These are phyloP conservation scores for Itoplectis maculator DNA, from an alignment of 2,888 invertebrate genomes.

Conservation along the genomic window DNA sequence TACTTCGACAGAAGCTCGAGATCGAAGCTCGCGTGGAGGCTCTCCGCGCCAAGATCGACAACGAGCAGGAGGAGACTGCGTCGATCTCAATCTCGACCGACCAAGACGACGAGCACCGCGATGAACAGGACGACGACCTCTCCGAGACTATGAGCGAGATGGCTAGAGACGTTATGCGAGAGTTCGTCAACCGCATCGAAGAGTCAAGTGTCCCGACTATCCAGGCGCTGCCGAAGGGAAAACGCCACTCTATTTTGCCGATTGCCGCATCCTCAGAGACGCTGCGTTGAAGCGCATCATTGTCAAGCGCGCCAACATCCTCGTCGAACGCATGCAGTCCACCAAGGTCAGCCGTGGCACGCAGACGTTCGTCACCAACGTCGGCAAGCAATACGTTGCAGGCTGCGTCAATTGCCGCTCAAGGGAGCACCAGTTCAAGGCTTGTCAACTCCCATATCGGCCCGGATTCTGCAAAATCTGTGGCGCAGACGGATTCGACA, in stretches of 20 bases:
- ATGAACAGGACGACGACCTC: too few species aligned
- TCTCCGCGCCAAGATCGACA: neutral
- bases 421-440: slow-evolving; percentile 22
- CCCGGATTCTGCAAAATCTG: slow-evolving; percentile 56
- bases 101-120: neutral
- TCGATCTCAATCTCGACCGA: neutral
- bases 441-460: slow-evolving; percentile 31
- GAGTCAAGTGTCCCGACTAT: neutral
- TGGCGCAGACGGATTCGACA: slow-evolving; percentile 53
- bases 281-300: slow-evolving; percentile 12
- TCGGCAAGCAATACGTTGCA: slow-evolving; percentile 32
- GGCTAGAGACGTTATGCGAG: neutral
- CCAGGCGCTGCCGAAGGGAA: neutral
- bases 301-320: slow-evolving; percentile 15
- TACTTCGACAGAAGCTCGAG: neutral
- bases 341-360: slow-evolving; percentile 38
- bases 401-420: slow-evolving; percentile 53
- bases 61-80: neutral
- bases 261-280: slow-evolving; percentile 30
- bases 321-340: slow-evolving; percentile 7
- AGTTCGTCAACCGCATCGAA: neutral
- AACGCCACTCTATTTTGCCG: slow-evolving; percentile 15
- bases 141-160: neutral
- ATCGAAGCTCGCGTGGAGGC: neutral
- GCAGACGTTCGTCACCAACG: slow-evolving; percentile 44